Conservation (phyloP, 2,888 invertebrate species). For the Mechanitis messenoides region DNA sequence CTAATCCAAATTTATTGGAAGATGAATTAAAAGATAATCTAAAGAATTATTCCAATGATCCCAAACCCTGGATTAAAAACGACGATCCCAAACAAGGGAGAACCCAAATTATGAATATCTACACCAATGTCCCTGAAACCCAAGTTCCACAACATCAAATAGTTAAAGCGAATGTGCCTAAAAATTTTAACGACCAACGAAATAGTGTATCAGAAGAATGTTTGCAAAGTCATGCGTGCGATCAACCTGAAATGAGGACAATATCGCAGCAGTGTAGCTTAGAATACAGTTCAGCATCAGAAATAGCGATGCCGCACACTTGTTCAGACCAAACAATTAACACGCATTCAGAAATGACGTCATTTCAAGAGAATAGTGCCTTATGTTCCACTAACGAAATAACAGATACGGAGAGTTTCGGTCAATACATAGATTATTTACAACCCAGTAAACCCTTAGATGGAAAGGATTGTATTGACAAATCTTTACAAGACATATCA, state of each 20-base stretch:
- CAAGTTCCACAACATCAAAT: constrained; percentile 78
- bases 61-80: constrained; percentile 59
- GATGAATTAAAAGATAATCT: constrained; percentile 79
- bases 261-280: constrained; percentile 84
- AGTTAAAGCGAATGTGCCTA: constrained; percentile 54
- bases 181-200: constrained; percentile 54
- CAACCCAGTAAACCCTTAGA: constrained; percentile 58
- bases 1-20: constrained; percentile 80
- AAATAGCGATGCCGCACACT: constrained; percentile 71
- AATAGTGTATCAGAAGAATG: constrained; percentile 69
- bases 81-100: constrained; percentile 58
- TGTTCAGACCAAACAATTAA: constrained; percentile 72
- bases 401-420: constrained; percentile 72
- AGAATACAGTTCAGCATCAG: constrained; percentile 80
- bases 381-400: constrained; percentile 71
- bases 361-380: constrained; percentile 69
- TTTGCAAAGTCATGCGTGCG: constrained; percentile 59
- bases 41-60: constrained; percentile 59
- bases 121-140: constrained; percentile 80
- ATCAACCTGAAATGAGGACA: constrained; percentile 76
- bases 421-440: constrained; percentile 67
- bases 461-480: constrained; percentile 54
- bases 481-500: constrained; percentile 66
- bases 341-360: constrained; percentile 69
- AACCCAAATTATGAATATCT: constrained; percentile 75